Conservation (phyloP, 2,888 invertebrate species). For the Tanypteryx hageni region DNA sequence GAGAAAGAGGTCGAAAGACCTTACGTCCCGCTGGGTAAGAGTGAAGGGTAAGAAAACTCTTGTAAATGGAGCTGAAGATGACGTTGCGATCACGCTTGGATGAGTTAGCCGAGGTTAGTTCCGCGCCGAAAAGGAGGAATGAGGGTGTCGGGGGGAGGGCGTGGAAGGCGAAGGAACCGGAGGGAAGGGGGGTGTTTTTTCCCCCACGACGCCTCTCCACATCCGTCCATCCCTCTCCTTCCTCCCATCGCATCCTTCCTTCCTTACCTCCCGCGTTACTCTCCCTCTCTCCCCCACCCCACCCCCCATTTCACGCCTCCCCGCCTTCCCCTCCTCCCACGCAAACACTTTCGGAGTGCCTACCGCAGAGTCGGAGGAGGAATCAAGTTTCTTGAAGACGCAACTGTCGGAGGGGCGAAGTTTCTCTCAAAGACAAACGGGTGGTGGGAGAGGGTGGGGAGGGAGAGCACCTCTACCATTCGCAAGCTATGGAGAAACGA, state of each 20-base stretch:
- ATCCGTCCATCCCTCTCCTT: not conserved
- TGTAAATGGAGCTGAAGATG: conserved; percentile 29
- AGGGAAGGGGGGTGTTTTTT: not conserved
- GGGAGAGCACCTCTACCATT: not conserved
- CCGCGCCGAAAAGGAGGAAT: not conserved
- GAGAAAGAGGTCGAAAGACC: not conserved
- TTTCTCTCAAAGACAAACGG: not conserved
- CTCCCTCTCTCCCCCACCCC: not conserved
- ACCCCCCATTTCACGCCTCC: not conserved
- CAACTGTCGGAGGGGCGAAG: not conserved
- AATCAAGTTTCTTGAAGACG: not conserved
- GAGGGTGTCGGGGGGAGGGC: not conserved
- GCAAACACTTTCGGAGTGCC: not conserved
- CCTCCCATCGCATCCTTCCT: not conserved
- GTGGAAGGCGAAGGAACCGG: not conserved
- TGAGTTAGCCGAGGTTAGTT: conserved; percentile 25
- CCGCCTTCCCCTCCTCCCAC: not conserved
- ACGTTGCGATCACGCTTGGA: conserved; percentile 19
- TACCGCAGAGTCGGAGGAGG: not conserved
- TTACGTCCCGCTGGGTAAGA: conserved; percentile 19
- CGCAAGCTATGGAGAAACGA: not conserved
- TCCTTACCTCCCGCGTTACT: not conserved
- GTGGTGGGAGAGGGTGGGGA: no score
- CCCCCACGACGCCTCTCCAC: not conserved
- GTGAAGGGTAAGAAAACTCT: conserved; percentile 12